A percentile compares a stretch with the other conserved stretches of the same genome.
Evolutionary conservation across 2,888 invertebrate species (phyloP).

Genomic region (Cataglyphis livida): DNA sequence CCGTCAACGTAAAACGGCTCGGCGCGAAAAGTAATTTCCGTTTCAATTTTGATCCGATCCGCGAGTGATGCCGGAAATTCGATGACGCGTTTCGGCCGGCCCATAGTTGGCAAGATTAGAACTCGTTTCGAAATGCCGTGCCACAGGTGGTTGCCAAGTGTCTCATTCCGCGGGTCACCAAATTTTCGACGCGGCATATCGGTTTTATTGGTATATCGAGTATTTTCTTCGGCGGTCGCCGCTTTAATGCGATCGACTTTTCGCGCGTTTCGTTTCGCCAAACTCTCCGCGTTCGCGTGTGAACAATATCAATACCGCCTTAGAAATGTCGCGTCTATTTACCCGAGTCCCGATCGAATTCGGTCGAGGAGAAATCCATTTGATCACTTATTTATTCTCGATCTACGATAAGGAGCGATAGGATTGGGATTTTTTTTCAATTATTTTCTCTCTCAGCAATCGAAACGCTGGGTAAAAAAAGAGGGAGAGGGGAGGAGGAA

Average conservation of each 20-base stretch:
- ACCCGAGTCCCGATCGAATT: neutral
- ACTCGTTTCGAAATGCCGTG: conserved; percentile 75
- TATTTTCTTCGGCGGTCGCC: conserved; percentile 63
- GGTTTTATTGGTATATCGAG: conserved; percentile 66
- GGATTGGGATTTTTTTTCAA: conserved; percentile 31
- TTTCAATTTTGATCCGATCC: conserved; percentile 55
- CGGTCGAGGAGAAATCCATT: neutral
- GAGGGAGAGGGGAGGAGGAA: neutral
- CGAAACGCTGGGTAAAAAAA: neutral
- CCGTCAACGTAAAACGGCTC: conserved; percentile 44
- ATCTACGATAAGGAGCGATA: neutral
- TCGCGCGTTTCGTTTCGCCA: neutral
- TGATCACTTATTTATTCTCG: neutral
- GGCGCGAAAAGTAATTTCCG: conserved; percentile 55
- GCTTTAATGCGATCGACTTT: conserved; percentile 29
- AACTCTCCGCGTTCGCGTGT: neutral
- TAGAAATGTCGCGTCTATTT: conserved; percentile 1
- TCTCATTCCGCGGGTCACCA: conserved; percentile 74
- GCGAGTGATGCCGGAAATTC: conserved; percentile 66
- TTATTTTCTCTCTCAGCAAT: neutral
- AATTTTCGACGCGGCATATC: conserved; percentile 70
- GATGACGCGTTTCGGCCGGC: conserved; percentile 70
- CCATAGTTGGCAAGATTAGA: conserved; percentile 73
- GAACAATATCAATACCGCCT: neutral
- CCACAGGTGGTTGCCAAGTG: conserved; percentile 76